These are phyloP conservation scores for Antheraea mylitta DNA, from an alignment of 1,140 invertebrate genomes.

Conservation along the genomic window DNA sequence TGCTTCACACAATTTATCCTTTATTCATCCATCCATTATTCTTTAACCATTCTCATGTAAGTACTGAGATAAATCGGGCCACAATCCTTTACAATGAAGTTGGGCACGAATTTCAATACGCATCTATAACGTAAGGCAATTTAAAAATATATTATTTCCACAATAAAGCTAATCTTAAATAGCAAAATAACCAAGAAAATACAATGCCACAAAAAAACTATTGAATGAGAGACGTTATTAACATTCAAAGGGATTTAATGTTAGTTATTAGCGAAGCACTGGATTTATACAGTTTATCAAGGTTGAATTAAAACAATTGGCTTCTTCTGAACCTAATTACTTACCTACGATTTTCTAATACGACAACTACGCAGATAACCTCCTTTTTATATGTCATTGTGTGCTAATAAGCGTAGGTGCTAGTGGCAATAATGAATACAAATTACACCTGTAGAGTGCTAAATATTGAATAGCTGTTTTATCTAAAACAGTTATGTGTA, in stretches of 20 bases:
- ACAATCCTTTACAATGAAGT: too few relatives aligned
- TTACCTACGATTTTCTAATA: not conserved
- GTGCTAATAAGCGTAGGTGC: not conserved
- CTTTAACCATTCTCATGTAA: too few relatives aligned
- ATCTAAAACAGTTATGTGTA: not conserved
- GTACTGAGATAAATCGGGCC: too few relatives aligned
- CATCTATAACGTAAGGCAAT: too few relatives aligned
- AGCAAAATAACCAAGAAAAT: not conserved
- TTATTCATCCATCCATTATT: too few relatives aligned
- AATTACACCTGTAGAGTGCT: not conserved
- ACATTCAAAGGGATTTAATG: slow-evolving; percentile 3
- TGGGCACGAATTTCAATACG: too few relatives aligned
- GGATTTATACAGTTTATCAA: not conserved
- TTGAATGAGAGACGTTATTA: not conserved
- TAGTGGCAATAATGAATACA: not conserved
- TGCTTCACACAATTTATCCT: too few relatives aligned
- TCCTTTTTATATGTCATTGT: not conserved
- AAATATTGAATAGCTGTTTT: not conserved
- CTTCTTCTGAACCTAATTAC: not conserved
- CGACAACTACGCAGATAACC: not conserved
- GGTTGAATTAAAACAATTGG: slow-evolving; percentile 4
- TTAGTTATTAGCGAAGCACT: not conserved
- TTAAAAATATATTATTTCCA: too few relatives aligned
- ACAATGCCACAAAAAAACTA: not conserved
- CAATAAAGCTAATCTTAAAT: not conserved